These are phyloP conservation scores for Stegophylla sp. DNA, from an alignment of 2,888 invertebrate genomes.

Conservation along the genomic window DNA sequence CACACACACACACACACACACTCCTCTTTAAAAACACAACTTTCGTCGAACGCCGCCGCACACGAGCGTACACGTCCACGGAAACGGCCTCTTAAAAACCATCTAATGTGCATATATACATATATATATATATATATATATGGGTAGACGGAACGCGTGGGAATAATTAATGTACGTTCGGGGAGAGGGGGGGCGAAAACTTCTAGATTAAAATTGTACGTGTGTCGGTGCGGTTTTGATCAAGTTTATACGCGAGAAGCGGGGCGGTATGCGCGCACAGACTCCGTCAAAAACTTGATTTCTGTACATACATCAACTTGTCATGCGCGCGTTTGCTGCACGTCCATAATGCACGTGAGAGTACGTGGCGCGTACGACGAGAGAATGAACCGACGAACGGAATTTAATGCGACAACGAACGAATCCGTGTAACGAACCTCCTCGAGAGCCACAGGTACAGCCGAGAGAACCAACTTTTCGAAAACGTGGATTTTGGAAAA, in stretches of 20 bases:
- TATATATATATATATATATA: too few species aligned
- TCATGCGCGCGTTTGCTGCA: neutral
- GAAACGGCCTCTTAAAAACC: constrained; percentile 34
- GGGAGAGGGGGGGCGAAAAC: constrained; percentile 13
- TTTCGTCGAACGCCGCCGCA: neutral
- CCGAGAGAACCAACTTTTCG: too few species aligned
- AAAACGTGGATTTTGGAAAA: too few species aligned
- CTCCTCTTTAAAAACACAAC: constrained; percentile 9
- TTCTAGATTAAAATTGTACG: constrained; percentile 31
- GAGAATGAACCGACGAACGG: neutral
- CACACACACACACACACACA: neutral
- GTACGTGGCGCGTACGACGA: too few species aligned
- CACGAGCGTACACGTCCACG: neutral
- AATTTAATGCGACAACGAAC: neutral
- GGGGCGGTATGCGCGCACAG: neutral
- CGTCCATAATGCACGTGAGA: too few species aligned
- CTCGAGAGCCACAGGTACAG: too few species aligned
- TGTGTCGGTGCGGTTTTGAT: constrained; percentile 8
- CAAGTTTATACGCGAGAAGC: neutral
- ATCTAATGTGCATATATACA: neutral
- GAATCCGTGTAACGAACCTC: too few species aligned
- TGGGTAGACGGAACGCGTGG: neutral
- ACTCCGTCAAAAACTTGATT: constrained; percentile 25
- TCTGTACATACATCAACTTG: constrained; percentile 23
- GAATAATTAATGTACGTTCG: constrained; percentile 33